Conservation (phyloP, 2,888 invertebrate genomes). For the Catocala fraxini region DNA sequence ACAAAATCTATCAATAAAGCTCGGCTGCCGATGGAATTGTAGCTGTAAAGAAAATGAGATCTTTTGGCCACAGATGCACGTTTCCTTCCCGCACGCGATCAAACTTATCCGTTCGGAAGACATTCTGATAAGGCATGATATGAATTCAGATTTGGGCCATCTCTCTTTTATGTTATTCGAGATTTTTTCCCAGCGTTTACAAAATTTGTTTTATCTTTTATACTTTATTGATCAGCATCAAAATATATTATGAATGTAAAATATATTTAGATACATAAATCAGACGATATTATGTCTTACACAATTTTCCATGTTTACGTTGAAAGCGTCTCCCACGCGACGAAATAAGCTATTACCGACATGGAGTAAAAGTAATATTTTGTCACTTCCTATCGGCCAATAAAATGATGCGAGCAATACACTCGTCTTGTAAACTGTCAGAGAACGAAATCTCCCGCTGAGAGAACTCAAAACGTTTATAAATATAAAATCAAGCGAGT, state of each 20-base stretch:
- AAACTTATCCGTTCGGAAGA: constrained; percentile 66
- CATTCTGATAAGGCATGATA: constrained; percentile 70
- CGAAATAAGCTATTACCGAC: constrained; percentile 47
- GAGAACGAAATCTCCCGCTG: constrained; percentile 48
- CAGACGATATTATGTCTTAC: constrained; percentile 40
- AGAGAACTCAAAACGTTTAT: constrained; percentile 59
- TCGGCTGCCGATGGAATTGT: constrained; percentile 58
- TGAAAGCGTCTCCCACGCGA: constrained; percentile 43
- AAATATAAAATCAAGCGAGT: constrained; percentile 64
- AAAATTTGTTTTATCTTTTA: constrained; percentile 44
- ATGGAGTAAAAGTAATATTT: constrained; percentile 49
- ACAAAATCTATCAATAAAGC: constrained; percentile 53
- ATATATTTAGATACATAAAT: constrained; percentile 46
- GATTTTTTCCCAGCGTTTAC: constrained; percentile 55
- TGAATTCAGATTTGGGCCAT: constrained; percentile 67
- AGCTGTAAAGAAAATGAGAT: constrained; percentile 69
- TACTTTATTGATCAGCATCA: constrained; percentile 48
- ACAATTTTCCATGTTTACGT: constrained; percentile 48
- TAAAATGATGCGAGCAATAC: constrained; percentile 46
- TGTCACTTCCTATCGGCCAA: constrained; percentile 50
- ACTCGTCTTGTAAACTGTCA: constrained; percentile 47
- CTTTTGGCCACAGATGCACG: constrained; percentile 68
- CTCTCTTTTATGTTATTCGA: constrained; percentile 63
- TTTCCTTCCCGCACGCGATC: constrained; percentile 58
- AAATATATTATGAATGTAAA: constrained; percentile 53